Conservation (phyloP, 2,113 vertebrate species). For the Pavo muticus region DNA sequence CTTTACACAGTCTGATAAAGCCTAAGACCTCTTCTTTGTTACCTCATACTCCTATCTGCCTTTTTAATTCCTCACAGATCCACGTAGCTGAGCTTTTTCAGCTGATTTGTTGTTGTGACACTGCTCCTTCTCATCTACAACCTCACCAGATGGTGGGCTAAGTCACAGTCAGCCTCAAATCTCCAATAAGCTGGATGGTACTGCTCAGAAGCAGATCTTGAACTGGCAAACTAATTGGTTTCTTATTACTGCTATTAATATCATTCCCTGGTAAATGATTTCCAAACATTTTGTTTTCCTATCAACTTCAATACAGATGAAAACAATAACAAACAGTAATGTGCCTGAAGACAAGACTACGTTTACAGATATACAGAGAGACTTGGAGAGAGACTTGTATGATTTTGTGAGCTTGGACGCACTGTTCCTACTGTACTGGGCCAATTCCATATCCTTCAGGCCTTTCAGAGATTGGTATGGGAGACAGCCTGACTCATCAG, state of each 20-base stretch:
- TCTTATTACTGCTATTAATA: background rate
- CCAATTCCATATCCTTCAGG: background rate
- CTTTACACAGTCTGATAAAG: background rate
- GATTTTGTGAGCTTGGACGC: background rate
- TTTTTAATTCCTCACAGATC: background rate
- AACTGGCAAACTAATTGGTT: background rate
- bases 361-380: background rate
- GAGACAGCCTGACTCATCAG: background rate
- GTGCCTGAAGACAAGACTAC: background rate
- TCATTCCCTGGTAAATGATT: background rate
- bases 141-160: background rate
- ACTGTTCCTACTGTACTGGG: background rate
- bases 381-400: background rate
- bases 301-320: background rate
- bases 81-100: background rate
- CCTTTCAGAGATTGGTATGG: background rate
- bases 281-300: background rate
- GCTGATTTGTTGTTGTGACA: background rate
- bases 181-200: background rate
- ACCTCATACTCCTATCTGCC: background rate
- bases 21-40: background rate
- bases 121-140: background rate
- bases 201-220: background rate
- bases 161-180: background rate
- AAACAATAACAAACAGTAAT: background rate